These are phyloP conservation scores for Platynereis dumerilii DNA, from an alignment of 2,888 invertebrate species.

Conservation along the genomic window DNA sequence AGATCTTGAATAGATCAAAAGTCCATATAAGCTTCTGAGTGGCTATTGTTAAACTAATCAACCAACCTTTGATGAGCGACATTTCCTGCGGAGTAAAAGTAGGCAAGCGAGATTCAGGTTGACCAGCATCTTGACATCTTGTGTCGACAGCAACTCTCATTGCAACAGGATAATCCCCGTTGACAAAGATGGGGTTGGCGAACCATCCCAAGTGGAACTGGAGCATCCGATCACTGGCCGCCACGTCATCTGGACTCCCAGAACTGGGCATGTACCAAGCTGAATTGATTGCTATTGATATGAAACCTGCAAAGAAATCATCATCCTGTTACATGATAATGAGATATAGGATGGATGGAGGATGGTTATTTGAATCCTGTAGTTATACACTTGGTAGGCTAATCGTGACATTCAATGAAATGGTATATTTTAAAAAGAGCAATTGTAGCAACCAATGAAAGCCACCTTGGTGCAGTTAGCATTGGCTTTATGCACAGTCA, in stretches of 20 bases:
- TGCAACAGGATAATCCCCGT: conserved; percentile 39
- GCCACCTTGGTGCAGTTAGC: too few species aligned
- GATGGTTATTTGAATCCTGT: too few species aligned
- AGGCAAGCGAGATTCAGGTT: conserved; percentile 37
- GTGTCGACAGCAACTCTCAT: conserved; percentile 32
- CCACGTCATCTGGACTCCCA: conserved; percentile 21
- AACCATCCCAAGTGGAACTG: conserved; percentile 36
- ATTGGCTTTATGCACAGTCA: too few species aligned
- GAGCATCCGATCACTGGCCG: neutral
- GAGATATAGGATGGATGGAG: neutral
- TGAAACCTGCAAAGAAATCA: conserved; percentile 26
- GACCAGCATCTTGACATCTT: conserved; percentile 35
- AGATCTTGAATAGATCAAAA: too few species aligned
- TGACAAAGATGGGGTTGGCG: conserved; percentile 35
- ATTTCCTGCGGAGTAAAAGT: conserved; percentile 40
- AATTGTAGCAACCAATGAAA: too few species aligned
- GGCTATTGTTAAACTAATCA: too few species aligned
- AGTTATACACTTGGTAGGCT: too few species aligned
- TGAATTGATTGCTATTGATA: conserved; percentile 34
- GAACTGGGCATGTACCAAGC: conserved; percentile 33
- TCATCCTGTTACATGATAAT: neutral
- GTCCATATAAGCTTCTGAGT: too few species aligned
- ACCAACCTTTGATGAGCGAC: conserved; percentile 1
- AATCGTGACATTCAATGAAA: too few species aligned
- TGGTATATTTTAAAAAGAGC: too few species aligned